Conservation (phyloP, 2,888 invertebrate genomes). For the Muscina levida region DNA sequence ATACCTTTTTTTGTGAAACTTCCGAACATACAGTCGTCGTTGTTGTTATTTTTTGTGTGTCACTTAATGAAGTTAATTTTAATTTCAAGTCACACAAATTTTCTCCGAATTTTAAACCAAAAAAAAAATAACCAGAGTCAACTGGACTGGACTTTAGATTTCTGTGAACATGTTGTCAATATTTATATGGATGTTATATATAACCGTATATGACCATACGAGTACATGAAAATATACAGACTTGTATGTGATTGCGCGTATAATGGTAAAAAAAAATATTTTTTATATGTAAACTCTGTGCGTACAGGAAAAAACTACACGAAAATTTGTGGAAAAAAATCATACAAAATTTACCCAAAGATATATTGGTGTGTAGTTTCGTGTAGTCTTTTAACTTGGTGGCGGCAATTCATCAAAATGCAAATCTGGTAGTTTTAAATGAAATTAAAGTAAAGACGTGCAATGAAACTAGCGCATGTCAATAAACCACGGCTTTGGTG, state of each 20-base stretch:
- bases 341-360: slow-evolving; percentile 55
- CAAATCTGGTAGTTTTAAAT: slow-evolving; percentile 72
- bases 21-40: no score
- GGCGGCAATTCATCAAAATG: slow-evolving; percentile 76
- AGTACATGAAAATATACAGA: not conserved
- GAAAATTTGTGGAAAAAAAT: slow-evolving; percentile 46
- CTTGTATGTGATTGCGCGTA: slow-evolving; percentile 9
- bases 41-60: not conserved
- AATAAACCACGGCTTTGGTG: no score
- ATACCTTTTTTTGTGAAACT: slow-evolving; percentile 17
- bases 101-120: slow-evolving; percentile 54
- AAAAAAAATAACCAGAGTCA: slow-evolving; percentile 9
- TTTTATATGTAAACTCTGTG: slow-evolving; percentile 56
- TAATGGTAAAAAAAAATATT: slow-evolving; percentile 52
- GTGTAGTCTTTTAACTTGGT: not conserved
- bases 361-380: slow-evolving; percentile 46
- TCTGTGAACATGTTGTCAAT: slow-evolving; percentile 10
- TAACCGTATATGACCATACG: not conserved
- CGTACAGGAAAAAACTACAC: slow-evolving; percentile 58
- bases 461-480: no score
- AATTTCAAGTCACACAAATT: slow-evolving; percentile 77
- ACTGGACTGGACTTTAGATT: slow-evolving; percentile 48
- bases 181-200: slow-evolving; percentile 18
- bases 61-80: slow-evolving; percentile 70
- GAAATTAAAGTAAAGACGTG: no score